Base-by-base conservation (phyloP, 2,113 vertebrate species). In the Cyanoramphus novaezelandiae region DNA sequence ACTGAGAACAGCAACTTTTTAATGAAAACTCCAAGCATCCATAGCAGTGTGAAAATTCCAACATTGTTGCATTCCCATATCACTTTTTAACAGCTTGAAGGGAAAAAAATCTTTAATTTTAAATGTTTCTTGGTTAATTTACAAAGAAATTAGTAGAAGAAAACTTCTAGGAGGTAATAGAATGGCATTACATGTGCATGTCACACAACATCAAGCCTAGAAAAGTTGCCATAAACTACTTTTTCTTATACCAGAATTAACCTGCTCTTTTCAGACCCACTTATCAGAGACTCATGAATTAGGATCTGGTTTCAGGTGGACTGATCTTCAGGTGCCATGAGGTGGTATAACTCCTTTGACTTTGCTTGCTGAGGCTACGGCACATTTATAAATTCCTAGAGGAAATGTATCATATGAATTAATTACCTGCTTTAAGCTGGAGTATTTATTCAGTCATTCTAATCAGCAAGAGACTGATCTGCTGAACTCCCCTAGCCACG, bases 91-190 rank as follows among this genome's bases (percentile, higher is more conserved):
- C 93, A 97, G 83, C 78, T 90, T 95, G 90, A 95, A 95, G 69
- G 82, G 21, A 87, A 35, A 85, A 90, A 86, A 82, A 23, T n/a
- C 60, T 95, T 97, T 93, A 65, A 93, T 95, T 97, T 95, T 89
- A 97, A 97, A 97, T 93, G 52, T 96, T 94, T 97, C 93, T 97
- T 94, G 81, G 91, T 96, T 98, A 97, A 98, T 98, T 97, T 96
- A 94, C 80, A 96, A 97, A 97, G 91, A 94, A 97, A 97, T 97
- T 97, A 96, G 80, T 43, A 63, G 69, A 82, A 93, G 64, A 88
- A 93, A 97, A 82, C 35, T 92, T 98, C 96, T 91, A 94, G 64
- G 93, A 92, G 75, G 78, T 88, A 97, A 94, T 92, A 92, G 80
- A 90, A 79, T 67, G 91, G 24, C 88, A 86, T 95, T 96, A 94